Conservation (phyloP, 2,888 invertebrate genomes). For the Pyrochroa serraticornis region DNA sequence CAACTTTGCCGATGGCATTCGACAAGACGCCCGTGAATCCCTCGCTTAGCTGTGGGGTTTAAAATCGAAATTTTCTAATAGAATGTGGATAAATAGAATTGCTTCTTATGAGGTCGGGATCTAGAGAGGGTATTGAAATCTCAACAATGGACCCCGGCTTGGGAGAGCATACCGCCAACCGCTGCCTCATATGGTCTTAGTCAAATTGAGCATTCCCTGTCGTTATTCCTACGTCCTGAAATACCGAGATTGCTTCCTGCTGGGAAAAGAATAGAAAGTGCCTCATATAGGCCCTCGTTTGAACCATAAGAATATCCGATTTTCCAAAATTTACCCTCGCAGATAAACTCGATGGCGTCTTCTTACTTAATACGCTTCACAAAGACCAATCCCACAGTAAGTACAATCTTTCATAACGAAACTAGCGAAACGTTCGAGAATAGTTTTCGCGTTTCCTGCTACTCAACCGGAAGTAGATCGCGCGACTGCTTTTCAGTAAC, state of each 20-base stretch:
- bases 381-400: neutral
- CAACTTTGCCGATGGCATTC: neutral
- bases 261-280: neutral
- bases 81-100: conserved; percentile 30
- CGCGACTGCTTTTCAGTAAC: neutral
- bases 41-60: conserved; percentile 13
- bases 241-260: conserved; percentile 25
- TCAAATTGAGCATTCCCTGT: conserved; percentile 34
- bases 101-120: conserved; percentile 20
- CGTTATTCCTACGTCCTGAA: conserved; percentile 19
- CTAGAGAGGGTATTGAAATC: conserved; percentile 15
- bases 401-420: neutral
- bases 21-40: conserved; percentile 15
- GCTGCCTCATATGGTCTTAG: conserved; percentile 33
- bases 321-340: conserved; percentile 14
- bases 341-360: neutral
- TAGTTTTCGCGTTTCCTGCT: neutral
- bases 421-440: neutral
- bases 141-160: conserved; percentile 23
- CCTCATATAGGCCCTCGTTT: conserved; percentile 7
- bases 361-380: neutral
- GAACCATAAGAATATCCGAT: conserved; percentile 22
- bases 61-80: conserved; percentile 25
- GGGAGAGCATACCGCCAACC: conserved; percentile 21
- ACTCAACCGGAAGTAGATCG: neutral